Evolutionary conservation across 2,797 vertebrate genomes (phyloP), one percentile per base, ranked within the genome.

Genomic region (Geotria australis): DNA sequence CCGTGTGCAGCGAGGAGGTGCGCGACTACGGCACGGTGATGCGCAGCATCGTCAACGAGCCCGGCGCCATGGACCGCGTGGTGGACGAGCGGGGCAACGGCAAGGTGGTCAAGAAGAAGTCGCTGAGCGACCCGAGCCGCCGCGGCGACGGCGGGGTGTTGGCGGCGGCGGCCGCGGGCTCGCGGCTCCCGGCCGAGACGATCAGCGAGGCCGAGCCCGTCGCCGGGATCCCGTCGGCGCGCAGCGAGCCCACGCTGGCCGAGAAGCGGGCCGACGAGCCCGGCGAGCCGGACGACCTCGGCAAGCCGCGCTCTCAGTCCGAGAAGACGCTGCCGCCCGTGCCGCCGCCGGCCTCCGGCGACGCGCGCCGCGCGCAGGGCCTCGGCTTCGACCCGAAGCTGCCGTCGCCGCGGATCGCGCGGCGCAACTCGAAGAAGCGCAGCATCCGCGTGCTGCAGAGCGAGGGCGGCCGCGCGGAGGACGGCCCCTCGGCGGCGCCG

Each of bases 31-130:
- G 73, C 60, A 79, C 79, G 1, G 76, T 91, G 59, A 86, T 95
- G 63, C 75, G 75, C 67, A 88, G 80, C 67, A 86, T 98, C 1
- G 80, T 95, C 48, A 79, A 79, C 59, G 81, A 83, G 59, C 84
- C 88, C 0, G 79, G 82, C 1, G 76, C 81, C 58, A 79, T 91
- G 78, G 81, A 81, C 66, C 72, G 74, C 61, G 72, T 85, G 49
- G 72, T 73, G 2, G 86, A 91, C 1, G 86, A 91, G 59, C 80
- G 85, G 15, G 68, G 65, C 58, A 80, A 79, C 0, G 78, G 82
- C 46, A 94, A 93, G 71, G 72, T 74, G 58, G 78, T 80, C 60
- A 96, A 93, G 70, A 98, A 95, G 71, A 98, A 98, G 65, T 95
- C 88, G 0, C 75, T 95, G 66, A 95, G 88, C 1, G 89, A 94